phyloP scores from a whole-genome alignment of 2,113 vertebrate species.

The Garra rufa region DNA sequence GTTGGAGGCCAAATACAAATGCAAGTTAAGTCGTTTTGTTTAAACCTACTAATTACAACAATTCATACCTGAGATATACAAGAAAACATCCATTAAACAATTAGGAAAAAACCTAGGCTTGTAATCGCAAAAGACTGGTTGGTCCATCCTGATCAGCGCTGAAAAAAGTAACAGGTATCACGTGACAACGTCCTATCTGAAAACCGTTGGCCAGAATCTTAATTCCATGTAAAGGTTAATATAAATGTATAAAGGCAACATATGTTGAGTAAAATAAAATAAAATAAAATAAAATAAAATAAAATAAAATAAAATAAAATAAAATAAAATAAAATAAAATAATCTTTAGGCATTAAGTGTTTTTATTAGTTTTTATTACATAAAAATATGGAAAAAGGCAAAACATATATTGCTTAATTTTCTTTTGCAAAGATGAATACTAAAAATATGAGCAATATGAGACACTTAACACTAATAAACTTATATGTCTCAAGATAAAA shows the following conservation, averaged over 20 bases:
- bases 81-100: background rate
- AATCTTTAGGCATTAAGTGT: background rate
- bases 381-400: too few relatives aligned
- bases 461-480: background rate
- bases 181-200: background rate
- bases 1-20: background rate
- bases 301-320: too few relatives aligned
- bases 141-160: background rate
- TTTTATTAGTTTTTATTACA: too few relatives aligned
- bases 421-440: background rate
- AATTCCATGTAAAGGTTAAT: background rate
- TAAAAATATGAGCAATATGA: background rate
- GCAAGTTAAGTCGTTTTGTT: background rate
- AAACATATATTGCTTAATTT: too few relatives aligned
- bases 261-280: too few relatives aligned
- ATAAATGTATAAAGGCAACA: background rate
- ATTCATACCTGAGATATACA: background rate
- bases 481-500: background rate
- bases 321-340: too few relatives aligned
- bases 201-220: background rate
- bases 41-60: background rate
- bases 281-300: too few relatives aligned
- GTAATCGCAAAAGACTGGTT: background rate
- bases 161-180: background rate
- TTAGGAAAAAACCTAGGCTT: background rate